phyloP scores from a whole-genome alignment of 2,113 vertebrate species.

The Macheiramphus alcinus region DNA sequence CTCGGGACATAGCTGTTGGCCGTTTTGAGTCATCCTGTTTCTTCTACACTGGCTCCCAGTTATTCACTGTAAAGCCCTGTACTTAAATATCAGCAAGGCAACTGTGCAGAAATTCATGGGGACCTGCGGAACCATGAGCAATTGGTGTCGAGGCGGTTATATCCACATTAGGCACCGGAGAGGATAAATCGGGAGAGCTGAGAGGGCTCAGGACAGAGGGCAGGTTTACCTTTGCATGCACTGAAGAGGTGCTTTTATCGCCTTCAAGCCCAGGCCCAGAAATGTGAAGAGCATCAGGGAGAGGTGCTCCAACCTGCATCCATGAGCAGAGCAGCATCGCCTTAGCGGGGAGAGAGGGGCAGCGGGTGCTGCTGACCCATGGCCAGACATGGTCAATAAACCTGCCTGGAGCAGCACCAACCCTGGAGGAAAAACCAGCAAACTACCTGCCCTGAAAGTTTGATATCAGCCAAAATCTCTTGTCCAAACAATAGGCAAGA shows the following conservation, averaged over 20 bases:
- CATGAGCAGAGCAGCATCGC: not conserved
- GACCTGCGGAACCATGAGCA: accelerated
- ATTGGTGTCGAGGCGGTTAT: accelerated
- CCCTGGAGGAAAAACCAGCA: not conserved
- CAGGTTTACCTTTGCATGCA: not conserved
- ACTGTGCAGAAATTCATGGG: not conserved
- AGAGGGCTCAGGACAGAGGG: not conserved
- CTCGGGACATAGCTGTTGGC: not conserved
- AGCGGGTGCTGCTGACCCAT: not conserved
- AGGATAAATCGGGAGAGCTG: not conserved
- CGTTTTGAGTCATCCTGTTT: not conserved
- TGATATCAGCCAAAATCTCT: not conserved
- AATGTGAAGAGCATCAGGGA: not conserved
- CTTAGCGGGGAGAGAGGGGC: not conserved
- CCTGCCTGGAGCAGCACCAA: not conserved
- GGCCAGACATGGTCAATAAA: not conserved
- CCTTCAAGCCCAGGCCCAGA: not conserved
- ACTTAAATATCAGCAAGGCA: not conserved
- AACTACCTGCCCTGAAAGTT: not conserved
- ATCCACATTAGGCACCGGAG: not conserved
- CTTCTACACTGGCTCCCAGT: not conserved
- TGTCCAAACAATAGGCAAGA: not conserved
- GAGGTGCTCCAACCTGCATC: not conserved
- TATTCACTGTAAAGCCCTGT: not conserved
- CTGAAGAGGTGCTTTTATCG: not conserved